Evolutionary conservation across 2,797 vertebrate species (phyloP).

Genomic region (Mastacembelus armatus): DNA sequence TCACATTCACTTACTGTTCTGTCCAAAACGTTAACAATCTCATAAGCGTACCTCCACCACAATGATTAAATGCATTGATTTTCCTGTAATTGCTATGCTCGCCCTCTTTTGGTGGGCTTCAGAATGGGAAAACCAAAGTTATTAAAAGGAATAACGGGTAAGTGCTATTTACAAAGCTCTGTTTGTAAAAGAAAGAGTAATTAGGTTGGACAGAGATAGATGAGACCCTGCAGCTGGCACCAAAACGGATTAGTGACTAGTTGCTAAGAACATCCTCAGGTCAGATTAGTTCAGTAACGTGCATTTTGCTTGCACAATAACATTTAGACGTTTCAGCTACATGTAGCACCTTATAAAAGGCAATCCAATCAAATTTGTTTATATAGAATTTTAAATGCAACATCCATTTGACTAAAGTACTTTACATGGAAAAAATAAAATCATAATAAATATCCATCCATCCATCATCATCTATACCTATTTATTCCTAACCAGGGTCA

Average conservation of each 20-base stretch:
- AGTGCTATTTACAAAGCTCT: conserved; percentile 68
- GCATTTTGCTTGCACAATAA: too few relatives aligned
- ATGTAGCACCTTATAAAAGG: too few relatives aligned
- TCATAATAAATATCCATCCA: too few relatives aligned
- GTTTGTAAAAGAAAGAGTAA: conserved; percentile 77
- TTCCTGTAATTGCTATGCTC: conserved; percentile 61
- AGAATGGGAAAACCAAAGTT: conserved; percentile 40
- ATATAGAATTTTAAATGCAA: too few relatives aligned
- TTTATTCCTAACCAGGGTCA: too few relatives aligned
- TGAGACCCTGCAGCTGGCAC: conserved; percentile 49
- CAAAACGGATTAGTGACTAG: conserved; percentile 63
- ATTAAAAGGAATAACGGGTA: conserved; percentile 66
- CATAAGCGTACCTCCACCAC: conserved; percentile 43
- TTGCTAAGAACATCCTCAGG: conserved; percentile 68
- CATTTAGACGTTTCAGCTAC: too few relatives aligned
- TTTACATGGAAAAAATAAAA: too few relatives aligned
- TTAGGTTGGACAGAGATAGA: conserved; percentile 60
- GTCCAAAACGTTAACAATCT: conserved; percentile 42
- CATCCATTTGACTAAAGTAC: too few relatives aligned
- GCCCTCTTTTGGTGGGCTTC: conserved; percentile 23
- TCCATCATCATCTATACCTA: too few relatives aligned
- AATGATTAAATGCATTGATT: conserved; percentile 69
- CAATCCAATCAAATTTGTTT: too few relatives aligned
- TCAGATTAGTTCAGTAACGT: too few relatives aligned
- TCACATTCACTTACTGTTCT: conserved; percentile 20